Conservation (phyloP, 1,140 invertebrate genomes). For the Sitobion miscanthi region DNA sequence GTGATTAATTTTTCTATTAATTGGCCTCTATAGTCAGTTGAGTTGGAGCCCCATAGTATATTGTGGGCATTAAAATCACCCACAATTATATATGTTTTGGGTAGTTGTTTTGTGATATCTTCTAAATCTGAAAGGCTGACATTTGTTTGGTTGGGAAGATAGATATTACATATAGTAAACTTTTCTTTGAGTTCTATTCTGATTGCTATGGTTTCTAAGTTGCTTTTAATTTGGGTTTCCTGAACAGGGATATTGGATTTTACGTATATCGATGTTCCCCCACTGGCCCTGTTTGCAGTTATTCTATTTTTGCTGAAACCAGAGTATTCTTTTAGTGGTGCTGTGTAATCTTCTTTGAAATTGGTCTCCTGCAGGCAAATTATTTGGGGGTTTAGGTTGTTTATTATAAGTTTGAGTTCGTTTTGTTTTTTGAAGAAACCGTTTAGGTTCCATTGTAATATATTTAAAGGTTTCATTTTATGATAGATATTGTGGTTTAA, state of each 20-base stretch:
- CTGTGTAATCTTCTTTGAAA: background rate
- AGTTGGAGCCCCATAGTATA: background rate
- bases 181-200: background rate
- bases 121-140: background rate
- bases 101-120: background rate
- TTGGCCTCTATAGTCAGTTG: background rate
- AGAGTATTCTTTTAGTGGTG: background rate
- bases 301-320: background rate
- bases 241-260: background rate
- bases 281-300: background rate
- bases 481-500: too few species aligned
- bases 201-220: background rate
- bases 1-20: too few species aligned
- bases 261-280: background rate
- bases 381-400: background rate
- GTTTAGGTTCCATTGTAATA: too few species aligned
- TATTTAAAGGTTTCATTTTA: too few species aligned
- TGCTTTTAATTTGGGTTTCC: background rate
- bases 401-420: too few species aligned
- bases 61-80: background rate
- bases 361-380: background rate
- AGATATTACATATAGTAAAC: background rate
- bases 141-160: background rate
- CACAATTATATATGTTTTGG: background rate
- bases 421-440: too few species aligned